Percentiles rank a stretch among this genome's conserved stretches.
Evolutionary conservation across 2,797 vertebrate genomes (phyloP).

Genomic region (Leptatherina wallacei): DNA sequence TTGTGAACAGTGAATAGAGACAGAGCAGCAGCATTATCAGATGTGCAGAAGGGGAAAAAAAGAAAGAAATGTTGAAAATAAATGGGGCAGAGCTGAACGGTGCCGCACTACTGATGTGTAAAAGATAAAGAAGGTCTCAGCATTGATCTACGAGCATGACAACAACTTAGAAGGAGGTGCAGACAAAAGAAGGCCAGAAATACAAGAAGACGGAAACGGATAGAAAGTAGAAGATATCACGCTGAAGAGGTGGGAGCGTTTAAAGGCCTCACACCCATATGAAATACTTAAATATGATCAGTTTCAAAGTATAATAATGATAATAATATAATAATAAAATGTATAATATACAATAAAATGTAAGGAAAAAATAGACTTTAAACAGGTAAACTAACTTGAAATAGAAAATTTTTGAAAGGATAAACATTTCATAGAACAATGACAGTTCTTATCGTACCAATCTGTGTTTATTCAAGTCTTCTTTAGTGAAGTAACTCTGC

Average conservation of each 20-base stretch:
- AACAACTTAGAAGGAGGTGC: slow-evolving; percentile 19
- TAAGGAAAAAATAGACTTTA: not conserved
- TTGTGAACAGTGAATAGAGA: slow-evolving; percentile 76
- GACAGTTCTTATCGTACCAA: not conserved
- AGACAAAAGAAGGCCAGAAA: slow-evolving; percentile 1
- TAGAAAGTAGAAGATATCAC: not conserved
- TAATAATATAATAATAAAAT: too few species aligned
- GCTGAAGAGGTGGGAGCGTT: not conserved
- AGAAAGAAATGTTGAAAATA: slow-evolving; percentile 62
- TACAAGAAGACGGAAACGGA: slow-evolving; percentile 14
- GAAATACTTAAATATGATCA: not conserved
- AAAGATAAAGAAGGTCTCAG: slow-evolving; percentile 92
- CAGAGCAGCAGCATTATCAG: slow-evolving; percentile 62
- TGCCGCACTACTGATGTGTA: slow-evolving; percentile 90
- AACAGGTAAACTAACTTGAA: not conserved
- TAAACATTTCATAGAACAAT: not conserved
- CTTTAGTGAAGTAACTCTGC: not conserved
- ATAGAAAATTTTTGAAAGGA: not conserved
- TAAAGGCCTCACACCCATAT: not conserved
- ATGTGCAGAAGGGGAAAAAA: slow-evolving; percentile 56
- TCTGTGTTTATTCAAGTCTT: not conserved
- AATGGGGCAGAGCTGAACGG: slow-evolving; percentile 83
- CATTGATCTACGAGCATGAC: slow-evolving; percentile 82
- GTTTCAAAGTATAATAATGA: not conserved
- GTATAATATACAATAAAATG: too few species aligned